A percentile compares a stretch with the other conserved stretches of the same genome.
Conservation (phyloP, 2,113 vertebrate genomes). For the Recurvirostra avosetta region DNA sequence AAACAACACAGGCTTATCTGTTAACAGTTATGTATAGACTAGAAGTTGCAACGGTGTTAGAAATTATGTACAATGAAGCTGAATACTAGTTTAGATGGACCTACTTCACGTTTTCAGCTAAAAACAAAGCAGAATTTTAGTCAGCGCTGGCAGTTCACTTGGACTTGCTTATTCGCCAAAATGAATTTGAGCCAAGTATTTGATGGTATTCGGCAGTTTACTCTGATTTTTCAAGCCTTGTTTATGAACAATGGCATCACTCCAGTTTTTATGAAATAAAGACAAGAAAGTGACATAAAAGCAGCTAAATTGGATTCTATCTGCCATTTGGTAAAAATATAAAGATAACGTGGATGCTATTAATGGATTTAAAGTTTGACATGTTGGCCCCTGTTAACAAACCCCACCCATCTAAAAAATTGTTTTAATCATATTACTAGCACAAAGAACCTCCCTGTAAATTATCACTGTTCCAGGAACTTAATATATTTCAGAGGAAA, state of each 20-base stretch:
- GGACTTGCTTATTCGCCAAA: background rate
- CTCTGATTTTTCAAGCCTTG: background rate
- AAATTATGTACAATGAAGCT: background rate
- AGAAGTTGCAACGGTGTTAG: background rate
- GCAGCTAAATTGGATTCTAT: constrained; percentile 30
- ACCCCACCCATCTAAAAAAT: background rate
- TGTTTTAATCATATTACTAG: background rate
- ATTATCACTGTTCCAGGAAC: background rate
- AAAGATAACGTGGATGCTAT: background rate
- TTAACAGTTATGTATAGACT: background rate
- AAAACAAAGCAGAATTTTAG: background rate
- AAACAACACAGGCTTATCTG: background rate
- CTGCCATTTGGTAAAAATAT: constrained; percentile 37
- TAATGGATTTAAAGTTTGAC: background rate
- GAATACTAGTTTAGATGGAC: background rate
- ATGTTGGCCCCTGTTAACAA: background rate
- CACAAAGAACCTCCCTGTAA: background rate
- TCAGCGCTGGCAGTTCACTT: background rate
- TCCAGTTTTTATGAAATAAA: constrained; percentile 50
- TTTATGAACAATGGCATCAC: constrained; percentile 1
- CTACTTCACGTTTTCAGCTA: background rate
- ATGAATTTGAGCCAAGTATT: background rate
- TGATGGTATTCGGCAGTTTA: background rate
- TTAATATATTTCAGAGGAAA: background rate
- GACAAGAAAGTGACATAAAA: constrained; percentile 37